Conservation (phyloP, 64 coral and sea anemone genomes). For the Porites lutea region DNA sequence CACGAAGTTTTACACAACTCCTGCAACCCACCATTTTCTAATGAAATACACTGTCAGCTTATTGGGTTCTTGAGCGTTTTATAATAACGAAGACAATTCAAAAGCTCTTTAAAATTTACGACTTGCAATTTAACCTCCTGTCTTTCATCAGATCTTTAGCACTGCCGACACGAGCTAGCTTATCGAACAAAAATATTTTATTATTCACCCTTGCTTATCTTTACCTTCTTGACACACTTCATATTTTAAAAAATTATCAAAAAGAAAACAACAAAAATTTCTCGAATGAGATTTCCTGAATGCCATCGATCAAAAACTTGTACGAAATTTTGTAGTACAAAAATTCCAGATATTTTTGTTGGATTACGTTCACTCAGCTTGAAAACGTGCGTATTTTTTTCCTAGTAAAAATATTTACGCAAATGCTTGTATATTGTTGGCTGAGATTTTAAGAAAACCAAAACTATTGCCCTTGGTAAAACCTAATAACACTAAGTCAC, state of each 20-base stretch:
- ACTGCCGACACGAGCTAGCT: background rate
- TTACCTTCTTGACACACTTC: background rate
- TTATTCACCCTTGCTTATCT: background rate
- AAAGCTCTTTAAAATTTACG: background rate
- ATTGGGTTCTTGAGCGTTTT: background rate
- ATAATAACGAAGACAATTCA: background rate
- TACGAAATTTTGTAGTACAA: background rate
- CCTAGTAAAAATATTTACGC: constrained; percentile 50
- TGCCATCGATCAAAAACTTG: background rate
- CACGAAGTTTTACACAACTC: no score
- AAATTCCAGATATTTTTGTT: constrained; percentile 35
- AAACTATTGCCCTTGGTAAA: background rate
- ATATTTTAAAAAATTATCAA: background rate
- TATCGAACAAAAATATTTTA: constrained; percentile 11
- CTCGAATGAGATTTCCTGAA: background rate
- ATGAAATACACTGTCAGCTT: no score
- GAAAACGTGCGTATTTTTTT: background rate
- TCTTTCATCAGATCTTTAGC: constrained; percentile 46
- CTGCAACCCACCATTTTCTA: no score
- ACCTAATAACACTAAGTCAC: background rate
- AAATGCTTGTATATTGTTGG: background rate
- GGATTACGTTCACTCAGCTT: background rate
- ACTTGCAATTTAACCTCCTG: background rate
- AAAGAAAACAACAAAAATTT: background rate
- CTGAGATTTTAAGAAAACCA: background rate